These are phyloP conservation scores for Florisuga fusca DNA, from an alignment of 2,797 vertebrate genomes.

Conservation along the genomic window DNA sequence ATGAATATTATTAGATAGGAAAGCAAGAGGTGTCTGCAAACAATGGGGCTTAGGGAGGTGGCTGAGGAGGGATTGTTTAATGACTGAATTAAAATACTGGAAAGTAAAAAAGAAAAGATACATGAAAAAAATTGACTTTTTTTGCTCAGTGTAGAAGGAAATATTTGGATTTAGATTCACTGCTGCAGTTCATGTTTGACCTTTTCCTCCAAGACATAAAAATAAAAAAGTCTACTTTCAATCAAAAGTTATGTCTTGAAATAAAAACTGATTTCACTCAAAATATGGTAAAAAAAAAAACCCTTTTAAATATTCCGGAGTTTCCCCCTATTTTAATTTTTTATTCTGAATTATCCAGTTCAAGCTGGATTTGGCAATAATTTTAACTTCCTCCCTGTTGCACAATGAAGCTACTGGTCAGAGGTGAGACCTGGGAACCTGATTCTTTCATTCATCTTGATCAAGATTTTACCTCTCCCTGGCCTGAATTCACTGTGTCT, in stretches of 20 bases:
- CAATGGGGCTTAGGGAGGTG: constrained; percentile 17
- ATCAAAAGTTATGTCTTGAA: constrained; percentile 17
- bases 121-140: neutral
- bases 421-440: neutral
- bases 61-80: constrained; percentile 8
- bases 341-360: constrained; percentile 1
- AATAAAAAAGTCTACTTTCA: constrained; percentile 1
- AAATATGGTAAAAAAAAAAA: constrained; percentile 20
- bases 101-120: neutral
- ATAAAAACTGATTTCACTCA: constrained; percentile 9
- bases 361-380: constrained; percentile 37
- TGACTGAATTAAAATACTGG: constrained; percentile 25
- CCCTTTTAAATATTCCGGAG: neutral
- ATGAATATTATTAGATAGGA: constrained; percentile 55
- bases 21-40: constrained; percentile 37
- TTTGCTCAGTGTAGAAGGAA: neutral
- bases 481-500: neutral
- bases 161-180: constrained; percentile 44
- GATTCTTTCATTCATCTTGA: constrained; percentile 45
- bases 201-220: constrained; percentile 17
- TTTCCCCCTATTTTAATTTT: neutral
- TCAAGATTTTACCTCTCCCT: neutral
- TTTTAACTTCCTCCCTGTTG: constrained; percentile 26
- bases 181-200: constrained; percentile 34
- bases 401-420: constrained; percentile 34